phyloP scores from a whole-genome alignment of 1,140 invertebrate genomes.

The Drosophila orena region DNA sequence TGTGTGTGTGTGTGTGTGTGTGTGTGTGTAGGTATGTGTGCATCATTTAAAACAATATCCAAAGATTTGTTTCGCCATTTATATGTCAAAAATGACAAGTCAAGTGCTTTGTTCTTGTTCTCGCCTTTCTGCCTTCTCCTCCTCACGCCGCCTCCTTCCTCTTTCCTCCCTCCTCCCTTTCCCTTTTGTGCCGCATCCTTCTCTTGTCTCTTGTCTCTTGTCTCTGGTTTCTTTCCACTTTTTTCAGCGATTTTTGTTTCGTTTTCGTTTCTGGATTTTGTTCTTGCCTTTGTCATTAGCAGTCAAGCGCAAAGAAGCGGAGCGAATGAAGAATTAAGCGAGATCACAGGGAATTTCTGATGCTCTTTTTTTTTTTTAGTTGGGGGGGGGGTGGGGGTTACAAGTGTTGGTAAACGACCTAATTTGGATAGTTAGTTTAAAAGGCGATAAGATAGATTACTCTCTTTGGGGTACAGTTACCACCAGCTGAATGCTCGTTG shows the following conservation, averaged over 20 bases:
- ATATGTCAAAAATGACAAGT: slow-evolving; percentile 79
- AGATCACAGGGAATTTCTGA: slow-evolving; percentile 6
- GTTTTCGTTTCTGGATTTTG: slow-evolving; percentile 22
- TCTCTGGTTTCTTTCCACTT: slow-evolving; percentile 38
- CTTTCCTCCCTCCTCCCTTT: background rate
- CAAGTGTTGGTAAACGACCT: background rate
- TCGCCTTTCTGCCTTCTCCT: slow-evolving; percentile 36
- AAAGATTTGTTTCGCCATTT: slow-evolving; percentile 81
- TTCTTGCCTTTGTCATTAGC: slow-evolving; percentile 64
- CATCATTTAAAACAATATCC: slow-evolving; percentile 79
- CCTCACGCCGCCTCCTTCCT: background rate
- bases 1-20: background rate
- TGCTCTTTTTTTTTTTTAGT: slow-evolving; percentile 12
- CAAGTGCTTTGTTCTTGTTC: slow-evolving; percentile 69
- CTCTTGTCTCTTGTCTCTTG: no score
- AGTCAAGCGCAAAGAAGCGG: slow-evolving; percentile 42
- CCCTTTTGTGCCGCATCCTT: slow-evolving; percentile 8
- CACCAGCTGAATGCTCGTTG: no score
- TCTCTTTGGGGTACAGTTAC: no score
- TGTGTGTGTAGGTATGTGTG: slow-evolving; percentile 46
- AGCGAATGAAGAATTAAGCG: slow-evolving; percentile 22
- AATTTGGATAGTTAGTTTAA: background rate
- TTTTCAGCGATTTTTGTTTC: slow-evolving; percentile 15
- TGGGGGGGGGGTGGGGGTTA: no score
- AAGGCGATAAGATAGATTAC: no score